These are phyloP conservation scores for Apus apus DNA, from an alignment of 2,113 vertebrate species.

Conservation along the genomic window DNA sequence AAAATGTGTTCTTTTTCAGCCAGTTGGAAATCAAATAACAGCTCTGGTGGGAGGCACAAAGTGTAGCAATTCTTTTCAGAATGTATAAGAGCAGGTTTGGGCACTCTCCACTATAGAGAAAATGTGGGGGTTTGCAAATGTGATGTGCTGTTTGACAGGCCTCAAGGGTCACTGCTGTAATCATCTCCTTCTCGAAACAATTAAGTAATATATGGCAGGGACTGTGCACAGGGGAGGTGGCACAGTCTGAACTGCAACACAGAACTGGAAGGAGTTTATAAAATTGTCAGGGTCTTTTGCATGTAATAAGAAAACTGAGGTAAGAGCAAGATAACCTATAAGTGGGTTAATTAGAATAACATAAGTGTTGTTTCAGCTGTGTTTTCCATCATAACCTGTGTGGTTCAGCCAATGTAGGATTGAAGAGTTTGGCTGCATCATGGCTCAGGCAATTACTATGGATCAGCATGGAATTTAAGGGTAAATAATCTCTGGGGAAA, in stretches of 20 bases:
- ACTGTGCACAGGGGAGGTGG: background rate
- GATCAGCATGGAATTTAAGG: background rate
- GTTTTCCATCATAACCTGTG: background rate
- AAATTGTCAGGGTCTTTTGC: background rate
- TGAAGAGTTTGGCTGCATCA: background rate
- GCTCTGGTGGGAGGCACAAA: background rate
- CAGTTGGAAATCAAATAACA: background rate
- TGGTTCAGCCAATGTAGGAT: background rate
- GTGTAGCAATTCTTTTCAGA: background rate
- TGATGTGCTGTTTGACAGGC: background rate
- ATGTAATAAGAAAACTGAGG: background rate
- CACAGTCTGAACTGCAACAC: background rate
- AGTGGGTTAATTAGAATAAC: background rate
- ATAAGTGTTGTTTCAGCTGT: background rate
- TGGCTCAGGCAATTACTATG: background rate
- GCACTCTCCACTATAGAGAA: background rate
- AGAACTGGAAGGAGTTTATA: background rate
- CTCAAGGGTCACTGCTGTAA: rapidly evolving
- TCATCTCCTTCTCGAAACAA: background rate
- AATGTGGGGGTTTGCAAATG: background rate
- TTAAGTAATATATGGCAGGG: background rate
- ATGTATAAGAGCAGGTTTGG: background rate
- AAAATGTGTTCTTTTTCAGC: background rate
- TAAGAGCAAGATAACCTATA: background rate
- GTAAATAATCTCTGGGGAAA: background rate